Base-by-base conservation (phyloP, 1,140 invertebrate species). In the Panonychus citri region DNA sequence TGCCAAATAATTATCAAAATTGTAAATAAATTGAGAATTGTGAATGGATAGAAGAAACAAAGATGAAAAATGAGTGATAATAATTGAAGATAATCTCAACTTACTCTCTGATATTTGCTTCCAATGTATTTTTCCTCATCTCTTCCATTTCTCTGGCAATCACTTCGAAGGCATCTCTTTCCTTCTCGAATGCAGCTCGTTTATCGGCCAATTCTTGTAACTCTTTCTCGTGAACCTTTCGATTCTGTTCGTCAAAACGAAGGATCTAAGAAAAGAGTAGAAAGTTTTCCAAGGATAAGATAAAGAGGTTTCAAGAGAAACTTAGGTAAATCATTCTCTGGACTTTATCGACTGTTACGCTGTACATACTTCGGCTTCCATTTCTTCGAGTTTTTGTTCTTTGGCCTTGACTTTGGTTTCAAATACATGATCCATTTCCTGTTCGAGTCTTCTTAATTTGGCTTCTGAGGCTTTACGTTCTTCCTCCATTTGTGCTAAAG, bases 361-460 rank as follows among this genome's bases (percentile, higher is more conserved):
- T 25, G 54, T 52, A 64, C 75, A 77, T 69, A 82, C 80, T 69
- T 95, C 89, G 57, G 80, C 74, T 71, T 93, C 87, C 1, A 85
- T 85, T 68, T 95, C 85, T 68, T 86, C 86, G 48, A 95, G 71
- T 68, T 91, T 91, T 63, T 86, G 83, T 65, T 85, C 84, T 71
- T 91, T 91, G 66, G 91, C 86, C 61, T 83, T 79, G 3, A 91
- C 88, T 69, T 85, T 87, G 76, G 81, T 80, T 65, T 83, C 81
- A 68, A 85, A 84, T 17, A 89, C 84, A 73, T 94, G 87, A 69
- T 96, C 85, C 82, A 91, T 90, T 70, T 95, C 90, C 52, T 77
- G 78, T 67, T 91, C 85, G 83, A 94, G 89, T 68, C 89, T 91
- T 68, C 88, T 88, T 80, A 97, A 90, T 71, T 94, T 93, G 42